Evolutionary conservation across 2,888 invertebrate genomes (phyloP), one percentile per base, ranked within the genome.

Genomic region (Globia sparganii): DNA sequence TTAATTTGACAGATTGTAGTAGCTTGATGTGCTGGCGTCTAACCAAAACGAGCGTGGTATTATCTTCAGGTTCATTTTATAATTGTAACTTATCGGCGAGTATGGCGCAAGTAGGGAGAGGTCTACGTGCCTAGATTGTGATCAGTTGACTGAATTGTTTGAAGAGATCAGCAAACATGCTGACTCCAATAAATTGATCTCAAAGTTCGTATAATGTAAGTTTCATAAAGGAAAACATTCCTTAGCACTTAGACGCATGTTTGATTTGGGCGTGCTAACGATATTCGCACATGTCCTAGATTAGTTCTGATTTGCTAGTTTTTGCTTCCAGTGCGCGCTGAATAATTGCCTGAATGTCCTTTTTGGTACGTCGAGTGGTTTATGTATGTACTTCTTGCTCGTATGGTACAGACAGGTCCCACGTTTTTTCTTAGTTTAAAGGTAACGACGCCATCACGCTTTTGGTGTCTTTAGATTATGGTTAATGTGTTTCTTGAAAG

Each of bases 321-420:
- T 83, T 85, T 83, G 64, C 71, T 56, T 49, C 53, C 13, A 53
- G 11, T 37, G 49, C 18, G 9, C 64, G 58, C 34, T 69, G n/a
- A 73, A 85, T 83, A 69, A 81, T 69, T 69, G 34, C 59, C 68
- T 66, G 61, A 49, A 77, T 81, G 3, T 69, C 83, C 83, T 81
- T 81, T 72, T 85, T 31, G 15, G 82, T 49, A 11, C 3, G 25
- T 70, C 2, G 9, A 59, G 21, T 56, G 5, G 9, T 69, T 66
- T 59, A 68, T 28, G 18, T 59, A 68, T 28, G 18, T 49, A 65
- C 31, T 72, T 72, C 58, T 69, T 69, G 46, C 31, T 62, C 15
- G 8, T 70, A 49, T 82, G 46, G 40, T 34, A 56, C 13, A 61
- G 25, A 34, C 31, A 46, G 37, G 59, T 68, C 73, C 25, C 71